Evolutionary conservation across 2,888 invertebrate genomes (phyloP), one percentile per base, ranked within the genome.

Genomic region (Augochlorella aurata): DNA sequence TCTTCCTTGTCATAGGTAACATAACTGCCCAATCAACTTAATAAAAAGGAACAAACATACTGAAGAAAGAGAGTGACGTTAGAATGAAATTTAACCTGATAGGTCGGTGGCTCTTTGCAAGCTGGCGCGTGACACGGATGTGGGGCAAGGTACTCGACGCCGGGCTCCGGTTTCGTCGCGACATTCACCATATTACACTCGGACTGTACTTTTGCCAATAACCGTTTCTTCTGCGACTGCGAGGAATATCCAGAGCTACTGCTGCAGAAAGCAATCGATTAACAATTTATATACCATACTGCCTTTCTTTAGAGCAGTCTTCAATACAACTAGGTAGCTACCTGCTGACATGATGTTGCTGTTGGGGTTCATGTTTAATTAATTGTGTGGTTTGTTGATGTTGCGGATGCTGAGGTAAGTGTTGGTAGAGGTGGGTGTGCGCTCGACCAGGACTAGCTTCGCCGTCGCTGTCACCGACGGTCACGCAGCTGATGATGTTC

Each of bases 171-270:
- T 89, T 96, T 96, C 0, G 96, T 95, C 58, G 95, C 94, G 50
- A 95, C 94, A 75, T 93, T 93, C 80, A 95, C 94, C 91, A 95
- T 94, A 93, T 95, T 95, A 90, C 96, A 96, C 90, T 97, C 96
- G 24, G 96, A 96, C 91, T 98, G 97, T 76, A 97, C 97, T 94
- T 98, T 97, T 74, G 98, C 98, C 84, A 98, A 94, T 74, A 98
- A 94, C 47, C 98, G 95, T 93, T 98, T 98, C 95, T 98, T 98
- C 94, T 98, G 98, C 74, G 97, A 97, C 93, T 97, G 97, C 14
- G 96, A 96, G 85, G 95, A 92, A 81, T 93, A 93, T 85, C 92
- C 92, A 77, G 93, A 93, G 89, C 93, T 93, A 68, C 88, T 89
- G 85, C 85, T 89, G 81, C 49, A 82, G 88, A 75, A 24, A 45